Percentiles rank a stretch among this genome's conserved stretches.
Evolutionary conservation across 2,888 invertebrate species (phyloP).

Genomic region (Teleiodes luculella): DNA sequence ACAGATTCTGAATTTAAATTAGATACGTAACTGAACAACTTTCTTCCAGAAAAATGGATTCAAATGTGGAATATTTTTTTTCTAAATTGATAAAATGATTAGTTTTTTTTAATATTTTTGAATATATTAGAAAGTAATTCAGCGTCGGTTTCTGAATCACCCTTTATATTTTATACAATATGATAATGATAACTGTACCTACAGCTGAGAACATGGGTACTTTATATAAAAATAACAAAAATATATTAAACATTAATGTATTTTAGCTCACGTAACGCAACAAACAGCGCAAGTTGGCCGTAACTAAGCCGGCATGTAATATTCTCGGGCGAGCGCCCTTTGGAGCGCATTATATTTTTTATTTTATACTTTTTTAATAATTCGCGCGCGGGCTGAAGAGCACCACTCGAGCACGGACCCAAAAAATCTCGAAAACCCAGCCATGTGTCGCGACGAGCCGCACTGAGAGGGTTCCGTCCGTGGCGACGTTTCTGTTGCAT

Average conservation of each 20-base stretch:
- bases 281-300: neutral
- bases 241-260: neutral
- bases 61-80: too few species aligned
- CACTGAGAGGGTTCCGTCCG: slow-evolving; percentile 56
- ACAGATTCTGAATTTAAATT: too few species aligned
- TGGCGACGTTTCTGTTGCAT: slow-evolving; percentile 17
- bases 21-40: too few species aligned
- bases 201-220: too few species aligned
- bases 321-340: slow-evolving; percentile 46
- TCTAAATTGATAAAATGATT: too few species aligned
- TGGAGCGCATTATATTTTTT: slow-evolving; percentile 53
- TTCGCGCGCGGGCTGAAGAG: slow-evolving; percentile 62
- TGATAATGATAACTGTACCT: too few species aligned
- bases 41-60: too few species aligned
- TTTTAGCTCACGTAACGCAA: neutral
- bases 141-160: too few species aligned
- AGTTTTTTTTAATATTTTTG: too few species aligned
- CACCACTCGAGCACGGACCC: slow-evolving; percentile 70
- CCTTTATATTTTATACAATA: too few species aligned
- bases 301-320: slow-evolving; percentile 5
- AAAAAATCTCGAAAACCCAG: slow-evolving; percentile 67
- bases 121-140: too few species aligned
- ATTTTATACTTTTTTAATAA: slow-evolving; percentile 72
- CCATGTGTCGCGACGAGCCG: slow-evolving; percentile 58
- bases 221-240: neutral